A percentile compares a stretch with the other conserved stretches of the same genome.
Evolutionary conservation across 2,888 invertebrate genomes (phyloP).

Genomic region (Leptopilina drosophilae): DNA sequence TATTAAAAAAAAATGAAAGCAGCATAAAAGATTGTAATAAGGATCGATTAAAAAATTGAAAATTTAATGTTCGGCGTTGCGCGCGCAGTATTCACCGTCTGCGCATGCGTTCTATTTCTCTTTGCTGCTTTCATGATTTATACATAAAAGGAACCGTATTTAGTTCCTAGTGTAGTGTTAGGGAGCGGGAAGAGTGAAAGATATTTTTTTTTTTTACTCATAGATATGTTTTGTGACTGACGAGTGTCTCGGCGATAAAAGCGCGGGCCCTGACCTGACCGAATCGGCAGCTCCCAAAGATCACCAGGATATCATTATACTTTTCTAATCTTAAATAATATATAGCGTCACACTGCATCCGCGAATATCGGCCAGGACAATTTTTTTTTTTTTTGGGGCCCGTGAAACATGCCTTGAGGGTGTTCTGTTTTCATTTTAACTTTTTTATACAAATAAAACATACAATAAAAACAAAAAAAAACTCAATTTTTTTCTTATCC

Average conservation of each 20-base stretch:
- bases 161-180: conserved; percentile 65
- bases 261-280: conserved; percentile 63
- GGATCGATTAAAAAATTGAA: too few relatives aligned
- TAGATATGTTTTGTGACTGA: conserved; percentile 68
- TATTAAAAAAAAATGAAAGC: conserved; percentile 57
- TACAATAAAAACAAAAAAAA: conserved; percentile 62
- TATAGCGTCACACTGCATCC: conserved; percentile 56
- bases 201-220: conserved; percentile 58
- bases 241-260: conserved; percentile 66
- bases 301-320: conserved; percentile 62
- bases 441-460: conserved; percentile 70
- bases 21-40: conserved; percentile 42
- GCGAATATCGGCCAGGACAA: conserved; percentile 62
- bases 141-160: conserved; percentile 58
- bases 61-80: too few relatives aligned
- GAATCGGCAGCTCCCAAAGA: conserved; percentile 68
- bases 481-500: conserved; percentile 57
- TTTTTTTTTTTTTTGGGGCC: conserved; percentile 50
- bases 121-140: conserved; percentile 57
- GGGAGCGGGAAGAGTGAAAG: conserved; percentile 62
- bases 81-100: too few relatives aligned
- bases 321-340: conserved; percentile 61
- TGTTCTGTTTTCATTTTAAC: conserved; percentile 71
- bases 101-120: conserved; percentile 27
- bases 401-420: conserved; percentile 61